Evolutionary conservation across 2,888 invertebrate species (phyloP).

Genomic region (Autographa gamma): DNA sequence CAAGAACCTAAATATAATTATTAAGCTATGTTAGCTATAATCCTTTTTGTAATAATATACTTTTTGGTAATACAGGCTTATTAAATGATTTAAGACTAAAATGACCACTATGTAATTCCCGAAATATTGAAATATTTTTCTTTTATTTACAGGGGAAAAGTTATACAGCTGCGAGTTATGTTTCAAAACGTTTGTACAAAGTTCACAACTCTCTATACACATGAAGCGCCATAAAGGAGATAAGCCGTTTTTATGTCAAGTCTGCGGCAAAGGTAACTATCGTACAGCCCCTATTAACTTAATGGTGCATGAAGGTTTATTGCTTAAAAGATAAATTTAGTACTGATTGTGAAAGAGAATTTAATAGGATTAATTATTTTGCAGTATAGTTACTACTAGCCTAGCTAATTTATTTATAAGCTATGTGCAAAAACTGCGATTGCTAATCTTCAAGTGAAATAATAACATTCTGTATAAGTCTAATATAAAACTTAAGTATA

Average conservation of each 20-base stretch:
- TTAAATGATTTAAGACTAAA: too few relatives aligned
- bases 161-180: slow-evolving; percentile 81
- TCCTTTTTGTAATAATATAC: too few relatives aligned
- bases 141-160: slow-evolving; percentile 77
- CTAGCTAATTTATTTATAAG: background rate
- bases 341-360: background rate
- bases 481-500: too few relatives aligned
- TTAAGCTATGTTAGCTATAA: too few relatives aligned
- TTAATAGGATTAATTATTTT: background rate
- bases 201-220: slow-evolving; percentile 81
- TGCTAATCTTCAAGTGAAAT: too few relatives aligned
- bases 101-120: too few relatives aligned
- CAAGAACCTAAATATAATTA: too few relatives aligned
- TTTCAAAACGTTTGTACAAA: slow-evolving; percentile 82
- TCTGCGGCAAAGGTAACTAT: slow-evolving; percentile 82
- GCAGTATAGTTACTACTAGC: background rate
- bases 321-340: background rate
- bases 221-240: slow-evolving; percentile 85
- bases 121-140: too few relatives aligned
- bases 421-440: too few relatives aligned
- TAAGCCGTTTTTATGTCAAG: slow-evolving; percentile 82
- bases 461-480: too few relatives aligned
- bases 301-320: background rate
- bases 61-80: too few relatives aligned
- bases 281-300: background rate